Base-by-base conservation (phyloP, 2,113 vertebrate genomes). In the Varanus salvator region DNA sequence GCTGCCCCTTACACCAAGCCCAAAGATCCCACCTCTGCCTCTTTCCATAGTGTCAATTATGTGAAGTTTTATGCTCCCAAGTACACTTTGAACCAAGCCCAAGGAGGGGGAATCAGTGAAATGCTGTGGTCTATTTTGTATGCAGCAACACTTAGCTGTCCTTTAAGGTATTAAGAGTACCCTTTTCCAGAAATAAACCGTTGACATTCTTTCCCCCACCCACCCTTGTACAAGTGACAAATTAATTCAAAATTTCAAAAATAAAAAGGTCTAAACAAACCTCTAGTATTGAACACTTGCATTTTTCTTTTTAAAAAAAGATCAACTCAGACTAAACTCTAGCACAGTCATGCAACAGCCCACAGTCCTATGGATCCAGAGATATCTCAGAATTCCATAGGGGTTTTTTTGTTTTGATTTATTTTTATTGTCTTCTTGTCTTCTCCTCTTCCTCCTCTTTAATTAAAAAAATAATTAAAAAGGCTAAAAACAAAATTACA, bases 281-380 rank as follows among this genome's bases (percentile, higher is more conserved):
- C 94, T 96, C 96, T 96, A 97, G 91, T 96, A 97, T 95, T 96
- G 96, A 97, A 97, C 95, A 97, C 95, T 97, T 95, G 96, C 94
- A 96, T 95, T 93, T 96, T 93, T 85, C 80, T 94, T 89, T 95
- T 91, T 91, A 78, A 93, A 96, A 97, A 97, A 97, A 96, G 97
- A 96, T 96, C 95, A 97, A 97, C 97, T 97, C 97, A 97, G 96
- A 98, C 96, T 97, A 97, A 97, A 97, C 97, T 97, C 96, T 97
- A 98, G 97, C 97, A 97, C 96, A 94, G 95, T 97, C 97, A 98
- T 98, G 97, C 98, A 98, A 96, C 92, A 95, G 95, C 94, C 95
- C 97, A 95, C 92, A 84, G 93, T 95, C 94, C 95, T 93, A 90
- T 69, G 92, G 95, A 95, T 95, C 87, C 88, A 93, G 91, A 80